Conservation (phyloP, 2,113 vertebrate species). For the Zeus faber region DNA sequence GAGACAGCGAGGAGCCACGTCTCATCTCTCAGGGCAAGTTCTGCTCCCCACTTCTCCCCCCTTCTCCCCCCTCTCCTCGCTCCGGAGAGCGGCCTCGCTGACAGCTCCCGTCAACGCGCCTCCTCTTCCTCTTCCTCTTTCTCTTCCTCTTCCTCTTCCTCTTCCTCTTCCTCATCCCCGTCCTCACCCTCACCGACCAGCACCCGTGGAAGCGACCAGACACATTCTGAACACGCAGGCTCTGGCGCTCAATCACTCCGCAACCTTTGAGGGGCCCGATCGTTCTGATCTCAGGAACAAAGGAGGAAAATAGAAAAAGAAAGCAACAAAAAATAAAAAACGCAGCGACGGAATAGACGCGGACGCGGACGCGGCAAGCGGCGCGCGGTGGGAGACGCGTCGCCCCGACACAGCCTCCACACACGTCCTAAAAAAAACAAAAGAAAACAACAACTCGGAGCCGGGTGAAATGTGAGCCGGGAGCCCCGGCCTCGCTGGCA, state of each 20-base stretch:
- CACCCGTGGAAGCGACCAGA: not conserved
- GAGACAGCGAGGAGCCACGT: slow-evolving; percentile 59
- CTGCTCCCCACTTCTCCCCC: slow-evolving; percentile 9
- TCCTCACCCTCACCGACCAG: slow-evolving; percentile 4
- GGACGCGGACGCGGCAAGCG: too few species aligned
- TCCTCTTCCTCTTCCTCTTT: slow-evolving; percentile 19
- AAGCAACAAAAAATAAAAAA: too few species aligned
- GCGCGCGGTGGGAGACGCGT: too few species aligned
- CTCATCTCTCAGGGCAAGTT: slow-evolving; percentile 57
- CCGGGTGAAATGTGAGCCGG: slow-evolving; percentile 2
- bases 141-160: slow-evolving; percentile 15
- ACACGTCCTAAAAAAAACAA: too few species aligned
- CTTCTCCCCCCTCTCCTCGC: not conserved
- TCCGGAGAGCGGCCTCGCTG: slow-evolving; percentile 33
- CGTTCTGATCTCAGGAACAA: slow-evolving; percentile 41
- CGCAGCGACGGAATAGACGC: too few species aligned
- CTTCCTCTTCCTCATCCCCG: slow-evolving; percentile 17
- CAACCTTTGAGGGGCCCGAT: slow-evolving; percentile 30
- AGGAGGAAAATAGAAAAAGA: too few species aligned
- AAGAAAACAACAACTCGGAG: too few species aligned
- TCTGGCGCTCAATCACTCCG: slow-evolving; percentile 24
- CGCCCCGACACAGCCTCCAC: too few species aligned
- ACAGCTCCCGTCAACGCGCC: slow-evolving; percentile 47
- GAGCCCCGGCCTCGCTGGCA: slow-evolving; percentile 23
- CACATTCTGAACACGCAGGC: not conserved